phyloP scores from a whole-genome alignment of 2,888 invertebrate genomes.

The Exocentrus adspersus region DNA sequence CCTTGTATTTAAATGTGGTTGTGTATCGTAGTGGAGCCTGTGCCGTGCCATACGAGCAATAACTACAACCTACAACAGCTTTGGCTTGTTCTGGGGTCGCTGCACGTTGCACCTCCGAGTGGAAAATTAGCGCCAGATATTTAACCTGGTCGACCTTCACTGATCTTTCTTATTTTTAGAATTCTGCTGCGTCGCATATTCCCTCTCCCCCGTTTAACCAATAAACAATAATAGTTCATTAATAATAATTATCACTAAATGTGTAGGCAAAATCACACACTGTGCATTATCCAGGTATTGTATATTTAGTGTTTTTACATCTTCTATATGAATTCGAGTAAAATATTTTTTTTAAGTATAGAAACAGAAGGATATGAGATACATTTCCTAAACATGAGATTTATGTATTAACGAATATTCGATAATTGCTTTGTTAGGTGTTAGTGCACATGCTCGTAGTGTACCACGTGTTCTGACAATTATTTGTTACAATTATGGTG shows the following conservation, averaged over 20 bases:
- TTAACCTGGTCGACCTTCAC: conserved; percentile 39
- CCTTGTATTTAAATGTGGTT: conserved; percentile 12
- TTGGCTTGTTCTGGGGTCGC: conserved; percentile 32
- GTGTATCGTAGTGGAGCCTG: conserved; percentile 20
- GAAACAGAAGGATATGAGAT: no score
- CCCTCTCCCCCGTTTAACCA: neutral
- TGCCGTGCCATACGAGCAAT: conserved; percentile 36
- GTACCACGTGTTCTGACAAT: no score
- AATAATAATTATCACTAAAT: conserved; percentile 10
- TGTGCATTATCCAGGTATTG: no score
- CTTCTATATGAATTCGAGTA: no score
- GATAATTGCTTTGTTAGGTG: no score
- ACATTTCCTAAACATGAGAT: no score
- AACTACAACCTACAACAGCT: conserved; percentile 26
- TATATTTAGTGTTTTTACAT: no score
- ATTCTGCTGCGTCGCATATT: conserved; percentile 10
- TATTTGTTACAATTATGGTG: no score
- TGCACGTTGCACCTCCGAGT: conserved; percentile 37
- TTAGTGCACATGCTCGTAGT: no score
- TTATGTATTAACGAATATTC: no score
- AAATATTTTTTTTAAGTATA: no score
- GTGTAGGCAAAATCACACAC: no score
- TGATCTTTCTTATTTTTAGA: conserved; percentile 29
- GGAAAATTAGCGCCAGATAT: conserved; percentile 35
- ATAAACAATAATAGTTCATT: conserved; percentile 10